Evolutionary conservation across 1,140 invertebrate genomes (phyloP).

Genomic region (Drosophila chauvacae): DNA sequence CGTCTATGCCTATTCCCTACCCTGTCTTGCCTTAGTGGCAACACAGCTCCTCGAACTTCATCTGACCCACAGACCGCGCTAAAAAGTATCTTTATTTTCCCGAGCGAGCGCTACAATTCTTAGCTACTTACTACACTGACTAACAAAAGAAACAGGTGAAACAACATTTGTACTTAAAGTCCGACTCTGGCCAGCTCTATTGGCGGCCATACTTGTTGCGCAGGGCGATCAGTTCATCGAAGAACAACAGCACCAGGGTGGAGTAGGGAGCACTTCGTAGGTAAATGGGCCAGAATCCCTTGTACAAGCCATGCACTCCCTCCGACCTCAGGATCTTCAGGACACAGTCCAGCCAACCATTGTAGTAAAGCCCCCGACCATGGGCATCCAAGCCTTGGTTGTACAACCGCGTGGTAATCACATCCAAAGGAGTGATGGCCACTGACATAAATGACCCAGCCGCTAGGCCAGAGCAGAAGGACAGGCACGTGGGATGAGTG

Average conservation of each 20-base stretch:
- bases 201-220: constrained; percentile 54
- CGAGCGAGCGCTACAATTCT: neutral
- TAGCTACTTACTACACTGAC: constrained; percentile 16
- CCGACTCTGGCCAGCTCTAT: constrained; percentile 14
- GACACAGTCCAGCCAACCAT: constrained; percentile 90
- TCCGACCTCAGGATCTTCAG: constrained; percentile 91
- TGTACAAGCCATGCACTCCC: constrained; percentile 92
- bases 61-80: no score
- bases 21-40: no score
- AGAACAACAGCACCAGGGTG: constrained; percentile 93
- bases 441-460: constrained; percentile 92
- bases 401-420: constrained; percentile 94
- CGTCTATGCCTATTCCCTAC: no score
- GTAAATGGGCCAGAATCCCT: constrained; percentile 94
- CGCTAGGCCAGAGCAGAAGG: constrained; percentile 90
- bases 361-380: constrained; percentile 90
- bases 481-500: constrained; percentile 87
- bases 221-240: constrained; percentile 89
- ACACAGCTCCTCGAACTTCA: no score
- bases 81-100: no score
- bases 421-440: constrained; percentile 95
- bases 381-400: constrained; percentile 91
- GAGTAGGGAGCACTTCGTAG: constrained; percentile 94
- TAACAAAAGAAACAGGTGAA: constrained; percentile 14
- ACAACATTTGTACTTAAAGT: constrained; percentile 43